phyloP scores from a whole-genome alignment of 2,888 invertebrate species.

The Acleris emargana region DNA sequence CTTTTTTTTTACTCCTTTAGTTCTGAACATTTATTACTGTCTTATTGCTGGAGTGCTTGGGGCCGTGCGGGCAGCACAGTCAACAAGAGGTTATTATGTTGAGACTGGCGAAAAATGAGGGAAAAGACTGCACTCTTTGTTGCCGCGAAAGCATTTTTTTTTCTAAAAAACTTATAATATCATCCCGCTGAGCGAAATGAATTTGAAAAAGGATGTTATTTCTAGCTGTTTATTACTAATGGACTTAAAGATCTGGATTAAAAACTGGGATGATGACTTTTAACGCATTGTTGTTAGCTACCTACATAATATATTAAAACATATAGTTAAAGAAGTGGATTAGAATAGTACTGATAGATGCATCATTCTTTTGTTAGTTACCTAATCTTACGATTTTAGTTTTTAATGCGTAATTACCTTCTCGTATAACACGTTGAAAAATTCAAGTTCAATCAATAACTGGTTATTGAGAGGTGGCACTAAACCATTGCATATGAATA shows the following conservation, averaged over 20 bases:
- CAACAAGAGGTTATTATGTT: conserved; percentile 82
- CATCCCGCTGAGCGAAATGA: conserved; percentile 12
- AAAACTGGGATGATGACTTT: not conserved
- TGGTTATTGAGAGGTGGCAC: too few relatives aligned
- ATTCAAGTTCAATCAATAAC: too few relatives aligned
- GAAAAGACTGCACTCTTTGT: conserved; percentile 67
- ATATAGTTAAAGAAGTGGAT: too few relatives aligned
- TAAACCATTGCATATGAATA: too few relatives aligned
- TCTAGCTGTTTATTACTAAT: not conserved
- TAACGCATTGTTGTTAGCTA: too few relatives aligned
- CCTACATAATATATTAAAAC: too few relatives aligned
- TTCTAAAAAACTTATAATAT: conserved; percentile 27
- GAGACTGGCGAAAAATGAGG: conserved; percentile 76
- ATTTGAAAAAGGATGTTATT: conserved; percentile 3
- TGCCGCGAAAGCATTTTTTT: conserved; percentile 45
- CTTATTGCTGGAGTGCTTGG: conserved; percentile 79
- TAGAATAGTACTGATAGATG: too few relatives aligned
- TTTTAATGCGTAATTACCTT: too few relatives aligned
- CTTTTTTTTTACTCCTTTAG: conserved; percentile 70
- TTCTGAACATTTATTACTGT: conserved; percentile 81
- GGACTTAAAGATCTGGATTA: not conserved
- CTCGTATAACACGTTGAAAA: too few relatives aligned
- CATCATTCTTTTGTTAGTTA: too few relatives aligned
- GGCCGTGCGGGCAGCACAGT: conserved; percentile 67
- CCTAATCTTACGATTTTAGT: too few relatives aligned